Evolutionary conservation across 2,797 vertebrate species (phyloP).

Genomic region (Cossypha heuglini): DNA sequence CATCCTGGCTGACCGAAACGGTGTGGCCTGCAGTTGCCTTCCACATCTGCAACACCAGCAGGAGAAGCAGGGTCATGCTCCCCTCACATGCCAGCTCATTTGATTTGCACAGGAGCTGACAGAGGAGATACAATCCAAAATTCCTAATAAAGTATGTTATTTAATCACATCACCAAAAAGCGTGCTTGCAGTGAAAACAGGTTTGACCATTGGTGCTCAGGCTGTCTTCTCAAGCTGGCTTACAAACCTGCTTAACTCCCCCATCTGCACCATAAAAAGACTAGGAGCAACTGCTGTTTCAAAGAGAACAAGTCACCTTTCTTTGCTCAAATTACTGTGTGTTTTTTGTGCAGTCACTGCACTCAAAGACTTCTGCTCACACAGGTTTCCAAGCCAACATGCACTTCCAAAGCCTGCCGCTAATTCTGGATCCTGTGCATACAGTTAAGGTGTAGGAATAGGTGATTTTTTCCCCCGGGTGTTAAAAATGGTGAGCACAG

Average conservation of each 20-base stretch:
- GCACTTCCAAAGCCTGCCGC: not conserved
- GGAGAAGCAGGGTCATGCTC: not conserved
- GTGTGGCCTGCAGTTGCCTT: slow-evolving; percentile 88
- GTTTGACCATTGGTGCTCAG: not conserved
- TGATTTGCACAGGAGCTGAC: fast-evolving
- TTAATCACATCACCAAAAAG: not conserved
- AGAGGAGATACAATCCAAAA: not conserved
- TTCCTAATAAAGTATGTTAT: too few relatives aligned
- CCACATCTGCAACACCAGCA: slow-evolving; percentile 86
- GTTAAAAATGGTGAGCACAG: not conserved
- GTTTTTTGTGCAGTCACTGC: not conserved
- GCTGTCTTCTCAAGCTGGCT: not conserved
- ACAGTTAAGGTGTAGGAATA: not conserved
- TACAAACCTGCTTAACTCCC: not conserved
- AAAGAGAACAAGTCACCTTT: not conserved
- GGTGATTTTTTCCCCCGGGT: not conserved
- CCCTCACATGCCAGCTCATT: not conserved
- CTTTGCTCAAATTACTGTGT: not conserved
- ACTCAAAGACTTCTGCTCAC: not conserved
- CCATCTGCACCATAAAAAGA: not conserved
- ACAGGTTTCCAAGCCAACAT: not conserved
- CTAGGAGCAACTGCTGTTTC: not conserved
- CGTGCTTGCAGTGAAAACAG: not conserved
- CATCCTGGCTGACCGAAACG: slow-evolving; percentile 75
- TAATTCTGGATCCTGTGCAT: not conserved